These are phyloP conservation scores for Lepidostoma basale DNA, from an alignment of 1,140 invertebrate species.

Conservation along the genomic window DNA sequence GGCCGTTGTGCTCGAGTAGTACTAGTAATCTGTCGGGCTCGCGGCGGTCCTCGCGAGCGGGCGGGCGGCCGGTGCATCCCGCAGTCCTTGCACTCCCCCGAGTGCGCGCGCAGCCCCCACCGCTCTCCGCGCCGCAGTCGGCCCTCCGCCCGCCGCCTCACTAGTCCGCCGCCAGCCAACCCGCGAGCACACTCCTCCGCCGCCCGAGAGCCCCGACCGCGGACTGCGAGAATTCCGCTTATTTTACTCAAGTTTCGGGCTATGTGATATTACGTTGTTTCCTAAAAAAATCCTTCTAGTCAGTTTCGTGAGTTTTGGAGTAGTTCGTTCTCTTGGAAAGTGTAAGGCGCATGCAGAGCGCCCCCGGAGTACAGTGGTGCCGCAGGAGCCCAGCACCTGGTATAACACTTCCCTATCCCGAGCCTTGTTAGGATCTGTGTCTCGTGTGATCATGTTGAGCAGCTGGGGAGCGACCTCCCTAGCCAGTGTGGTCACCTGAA, in stretches of 20 bases:
- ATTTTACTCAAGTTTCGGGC: no score
- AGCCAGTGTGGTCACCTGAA: background rate
- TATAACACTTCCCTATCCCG: conserved; percentile 1
- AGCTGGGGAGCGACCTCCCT: conserved; percentile 1
- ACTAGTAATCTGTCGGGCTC: no score
- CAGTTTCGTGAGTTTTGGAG: background rate
- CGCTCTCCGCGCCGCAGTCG: background rate
- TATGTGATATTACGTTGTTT: no score
- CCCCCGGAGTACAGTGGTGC: background rate
- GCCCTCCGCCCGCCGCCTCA: background rate
- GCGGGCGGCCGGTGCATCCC: background rate
- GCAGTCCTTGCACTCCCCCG: background rate
- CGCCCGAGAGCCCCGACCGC: no score
- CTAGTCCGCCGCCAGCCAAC: conserved; percentile 3
- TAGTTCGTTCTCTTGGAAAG: background rate
- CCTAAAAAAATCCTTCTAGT: no score
- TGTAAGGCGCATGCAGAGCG: background rate
- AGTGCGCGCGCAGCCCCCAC: conserved; percentile 12
- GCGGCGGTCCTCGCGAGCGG: no score
- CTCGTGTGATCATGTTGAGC: background rate
- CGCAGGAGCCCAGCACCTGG: conserved; percentile 4
- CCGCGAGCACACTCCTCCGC: background rate
- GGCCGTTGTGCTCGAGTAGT: no score
- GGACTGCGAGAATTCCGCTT: no score
- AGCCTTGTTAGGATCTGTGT: background rate